phyloP scores from a whole-genome alignment of 1,140 invertebrate genomes.

The Charaxes varanes region DNA sequence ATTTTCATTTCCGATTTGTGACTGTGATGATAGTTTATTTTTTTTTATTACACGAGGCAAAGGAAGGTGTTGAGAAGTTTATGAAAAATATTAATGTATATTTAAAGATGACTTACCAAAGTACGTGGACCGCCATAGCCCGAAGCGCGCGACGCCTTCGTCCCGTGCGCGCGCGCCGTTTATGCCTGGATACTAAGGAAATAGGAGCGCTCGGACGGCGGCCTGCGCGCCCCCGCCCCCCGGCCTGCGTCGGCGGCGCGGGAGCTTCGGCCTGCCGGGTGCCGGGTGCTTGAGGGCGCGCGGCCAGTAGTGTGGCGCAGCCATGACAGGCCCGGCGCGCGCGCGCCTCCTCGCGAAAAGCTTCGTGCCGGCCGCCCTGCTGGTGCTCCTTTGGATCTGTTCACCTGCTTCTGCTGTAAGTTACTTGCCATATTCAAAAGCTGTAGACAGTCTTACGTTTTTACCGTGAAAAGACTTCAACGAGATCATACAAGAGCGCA shows the following conservation, averaged over 20 bases:
- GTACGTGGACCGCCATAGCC: conserved; percentile 65
- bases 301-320: conserved; percentile 65
- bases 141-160: conserved; percentile 59
- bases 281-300: conserved; percentile 42
- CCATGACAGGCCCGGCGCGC: conserved; percentile 60
- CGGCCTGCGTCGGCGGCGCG: conserved; percentile 27
- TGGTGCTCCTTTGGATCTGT: conserved; percentile 45
- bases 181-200: conserved; percentile 67
- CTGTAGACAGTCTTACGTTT: too few relatives aligned
- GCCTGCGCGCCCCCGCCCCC: conserved; percentile 43
- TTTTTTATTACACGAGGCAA: too few relatives aligned
- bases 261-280: conserved; percentile 29
- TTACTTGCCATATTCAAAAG: too few relatives aligned
- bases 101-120: conserved; percentile 55
- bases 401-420: conserved; percentile 54
- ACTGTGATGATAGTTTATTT: not conserved
- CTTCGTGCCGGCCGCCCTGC: conserved; percentile 40
- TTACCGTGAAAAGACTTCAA: conserved; percentile 51
- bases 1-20: not conserved
- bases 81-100: conserved; percentile 8
- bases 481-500: conserved; percentile 33
- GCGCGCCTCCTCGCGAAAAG: conserved; percentile 46
- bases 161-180: conserved; percentile 69
- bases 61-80: too few relatives aligned
- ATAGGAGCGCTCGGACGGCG: conserved; percentile 50